Base-by-base conservation (phyloP, 1,140 invertebrate species). In the Callitettix versicolor region DNA sequence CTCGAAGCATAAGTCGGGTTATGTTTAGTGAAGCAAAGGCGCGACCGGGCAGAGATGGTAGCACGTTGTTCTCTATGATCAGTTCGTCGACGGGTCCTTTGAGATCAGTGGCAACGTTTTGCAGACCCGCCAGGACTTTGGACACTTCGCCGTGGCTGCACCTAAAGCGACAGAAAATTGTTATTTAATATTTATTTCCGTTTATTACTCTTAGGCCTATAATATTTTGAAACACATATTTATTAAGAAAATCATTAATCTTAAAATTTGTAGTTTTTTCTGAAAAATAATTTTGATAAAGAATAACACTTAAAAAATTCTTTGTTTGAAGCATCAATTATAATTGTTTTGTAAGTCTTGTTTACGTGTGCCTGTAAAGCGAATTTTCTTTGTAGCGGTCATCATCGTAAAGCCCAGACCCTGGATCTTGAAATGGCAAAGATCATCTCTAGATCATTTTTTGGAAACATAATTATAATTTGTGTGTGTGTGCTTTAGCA, bases 141-240 rank as follows among this genome's bases (percentile, higher is more conserved):
- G 79, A 77, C 52, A 90, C 71, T 61, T 90, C 87, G 71, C 86
- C 88, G 68, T 90, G 86, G 36, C 86, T 88, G 66, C 88, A 91
- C 88, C 88, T 91, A 63, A 12, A 15, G n/a, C n/a, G n/a, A n/a
- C n/a, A n/a, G n/a, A n/a, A n/a, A n/a, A n/a, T n/a, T n/a, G n/a
- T n/a, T n/a, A n/a, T n/a, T n/a, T n/a, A n/a, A n/a, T n/a, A n/a
- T 36, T 9, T 36, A n/a, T n/a, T 36, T 7, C n/a, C 7, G 34
- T n/a, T 9, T 36, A 9, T 36, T 36, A 9, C n/a, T 36, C n/a
- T n/a, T 36, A 7, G 7, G 34, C 34, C 34, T 7, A 36, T 36
- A 36, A 9, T 9, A 36, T 36, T 36, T 36, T 36, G n/a, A 9
- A 9, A 9, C 7, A n/a, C n/a, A 9, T 9, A 9, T 36, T 36